Base-by-base conservation (phyloP, 1,140 invertebrate genomes). In the Caenorhabditis latens region DNA sequence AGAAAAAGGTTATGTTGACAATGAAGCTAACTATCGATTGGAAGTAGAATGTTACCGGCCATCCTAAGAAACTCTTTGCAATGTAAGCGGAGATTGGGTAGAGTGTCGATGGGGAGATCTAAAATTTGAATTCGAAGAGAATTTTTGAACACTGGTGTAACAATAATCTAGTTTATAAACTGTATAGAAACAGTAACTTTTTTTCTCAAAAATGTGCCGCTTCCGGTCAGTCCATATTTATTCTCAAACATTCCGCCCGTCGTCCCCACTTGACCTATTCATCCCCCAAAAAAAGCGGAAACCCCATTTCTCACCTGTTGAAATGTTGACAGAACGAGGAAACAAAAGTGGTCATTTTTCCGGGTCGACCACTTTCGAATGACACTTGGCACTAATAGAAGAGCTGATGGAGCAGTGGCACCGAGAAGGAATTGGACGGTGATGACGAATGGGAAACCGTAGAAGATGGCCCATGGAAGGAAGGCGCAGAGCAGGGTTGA, bases 311-410 rank as follows among this genome's bases (percentile, higher is more conserved):
- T 46, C 65, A 71, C 71, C 71, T 79, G 71, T 79, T 79, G 71
- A 79, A 79, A 79, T 46, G 71, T 79, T 46, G 46, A 50, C 21
- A 79, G 40, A 48, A 79, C 46, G 4, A 79, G 71, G 46, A 79
- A 79, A 79, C 71, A 79, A 11, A 79, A 79, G 46, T 79, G 71
- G 40, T 79, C 71, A 79, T 79, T 79, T 42, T 79, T 79, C 46
- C 71, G 71, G 13, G 71, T 79, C 40, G 71, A 79, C 71, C 71
- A 79, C 46, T 79, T 79, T 79, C 71, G 71, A 79, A 79, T 79
- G 71, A 79, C 71, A 79, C 71, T 79, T 79, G 71, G 71, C 71
- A 79, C 71, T 8, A 79, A n/a, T 2, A 79, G 71, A 50, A 79
- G 19, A 50, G 71, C 71, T 21, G 71, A 79, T 79, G 71, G 71